These are phyloP conservation scores for Fistularia commersonii DNA, from an alignment of 2,797 vertebrate genomes.

Conservation along the genomic window DNA sequence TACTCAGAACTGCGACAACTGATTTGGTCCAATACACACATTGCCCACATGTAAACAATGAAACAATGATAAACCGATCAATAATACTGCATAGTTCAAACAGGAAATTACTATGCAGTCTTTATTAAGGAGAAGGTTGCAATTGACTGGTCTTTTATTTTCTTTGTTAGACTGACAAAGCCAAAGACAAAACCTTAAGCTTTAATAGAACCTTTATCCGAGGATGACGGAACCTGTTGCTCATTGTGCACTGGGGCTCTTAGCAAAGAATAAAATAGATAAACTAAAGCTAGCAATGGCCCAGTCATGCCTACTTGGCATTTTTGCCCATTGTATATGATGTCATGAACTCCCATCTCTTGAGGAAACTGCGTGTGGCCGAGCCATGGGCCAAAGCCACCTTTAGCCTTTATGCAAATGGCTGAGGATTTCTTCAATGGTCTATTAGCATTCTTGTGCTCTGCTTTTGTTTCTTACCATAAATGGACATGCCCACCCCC, in stretches of 20 bases:
- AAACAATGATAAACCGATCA: neutral
- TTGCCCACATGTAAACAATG: constrained; percentile 1
- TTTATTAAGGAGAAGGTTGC: constrained; percentile 26
- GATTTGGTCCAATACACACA: too few species aligned
- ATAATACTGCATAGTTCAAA: neutral
- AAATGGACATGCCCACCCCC: constrained; percentile 49
- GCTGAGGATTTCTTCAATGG: constrained; percentile 54
- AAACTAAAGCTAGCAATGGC: constrained; percentile 47
- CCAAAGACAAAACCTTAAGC: constrained; percentile 53
- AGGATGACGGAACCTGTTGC: constrained; percentile 45
- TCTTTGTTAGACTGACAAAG: constrained; percentile 52
- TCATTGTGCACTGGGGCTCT: constrained; percentile 49
- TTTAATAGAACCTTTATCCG: constrained; percentile 48
- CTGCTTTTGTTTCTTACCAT: constrained; percentile 56
- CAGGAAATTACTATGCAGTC: too few species aligned
- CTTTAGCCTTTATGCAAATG: constrained; percentile 77
- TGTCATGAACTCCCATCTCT: constrained; percentile 70
- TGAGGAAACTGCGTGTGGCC: constrained; percentile 68
- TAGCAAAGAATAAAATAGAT: constrained; percentile 50
- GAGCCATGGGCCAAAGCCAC: constrained; percentile 60
- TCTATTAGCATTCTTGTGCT: constrained; percentile 72
- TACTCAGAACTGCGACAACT: too few species aligned
- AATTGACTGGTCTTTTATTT: constrained; percentile 50
- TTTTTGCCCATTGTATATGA: constrained; percentile 70
- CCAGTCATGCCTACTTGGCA: constrained; percentile 69